phyloP scores from a whole-genome alignment of 1,140 invertebrate genomes.

The Thaumatotibia leucotreta region DNA sequence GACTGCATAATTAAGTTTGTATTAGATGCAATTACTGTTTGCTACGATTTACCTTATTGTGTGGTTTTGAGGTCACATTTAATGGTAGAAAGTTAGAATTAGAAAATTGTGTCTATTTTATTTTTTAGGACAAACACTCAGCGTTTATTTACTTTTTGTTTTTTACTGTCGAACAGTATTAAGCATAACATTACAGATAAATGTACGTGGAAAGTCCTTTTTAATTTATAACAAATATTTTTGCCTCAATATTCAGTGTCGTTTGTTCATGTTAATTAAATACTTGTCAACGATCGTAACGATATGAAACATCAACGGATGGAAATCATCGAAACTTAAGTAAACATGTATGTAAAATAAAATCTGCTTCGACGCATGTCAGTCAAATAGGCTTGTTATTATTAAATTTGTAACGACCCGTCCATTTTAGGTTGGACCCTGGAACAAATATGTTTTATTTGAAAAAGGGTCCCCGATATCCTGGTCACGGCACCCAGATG shows the following conservation, averaged over 20 bases:
- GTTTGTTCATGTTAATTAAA: not conserved
- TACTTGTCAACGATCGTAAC: not conserved
- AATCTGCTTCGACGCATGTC: not conserved
- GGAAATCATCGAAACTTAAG: not conserved
- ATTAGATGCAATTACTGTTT: not conserved
- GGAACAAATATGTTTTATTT: not conserved
- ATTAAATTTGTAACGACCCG: not conserved
- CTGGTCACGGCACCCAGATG: not conserved
- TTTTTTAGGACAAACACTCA: too few relatives aligned
- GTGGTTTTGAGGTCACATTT: not conserved
- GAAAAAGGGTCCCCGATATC: not conserved
- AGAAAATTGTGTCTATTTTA: too few relatives aligned
- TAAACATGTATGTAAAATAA: not conserved
- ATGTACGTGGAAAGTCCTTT: not conserved
- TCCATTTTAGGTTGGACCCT: not conserved
- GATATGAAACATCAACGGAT: not conserved
- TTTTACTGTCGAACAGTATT: too few relatives aligned
- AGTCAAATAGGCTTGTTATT: not conserved
- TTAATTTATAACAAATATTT: not conserved
- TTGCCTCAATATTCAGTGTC: not conserved
- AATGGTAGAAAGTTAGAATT: too few relatives aligned
- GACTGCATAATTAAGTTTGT: not conserved
- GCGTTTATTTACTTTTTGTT: too few relatives aligned
- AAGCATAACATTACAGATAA: too few relatives aligned
- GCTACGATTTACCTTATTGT: not conserved